Evolutionary conservation across 2,888 invertebrate species (phyloP), one percentile per base, ranked within the genome.

Genomic region (Eustalomyia histrio): DNA sequence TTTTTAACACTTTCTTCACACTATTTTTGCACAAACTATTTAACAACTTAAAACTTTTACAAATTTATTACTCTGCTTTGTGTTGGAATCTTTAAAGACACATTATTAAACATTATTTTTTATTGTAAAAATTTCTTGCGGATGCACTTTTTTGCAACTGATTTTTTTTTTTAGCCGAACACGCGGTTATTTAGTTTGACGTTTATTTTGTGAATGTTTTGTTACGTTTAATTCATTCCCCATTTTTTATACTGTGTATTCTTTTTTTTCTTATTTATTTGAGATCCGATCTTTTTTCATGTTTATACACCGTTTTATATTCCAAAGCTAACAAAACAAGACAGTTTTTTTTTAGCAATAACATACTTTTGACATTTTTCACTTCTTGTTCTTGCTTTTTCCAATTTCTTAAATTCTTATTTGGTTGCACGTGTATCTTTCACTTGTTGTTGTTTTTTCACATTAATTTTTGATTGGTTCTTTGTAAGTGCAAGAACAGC

Each of bases 151-250:
- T 65, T 24, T 64, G 47, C 47, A 64, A 47, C 6, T 39, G 39
- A 10, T 64, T 63, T 43, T 55, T 55, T 55, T 2, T 57, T n/a
- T 7, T 53, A 16, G 16, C 24, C 24, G 61, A 65, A 65, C 74
- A 74, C 74, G 74, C 58, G 64, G 74, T 74, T 73, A 57, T 73
- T 64, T 64, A n/a, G 43, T 4, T n/a, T 47, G 63, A 47, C 73
- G 64, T 73, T 73, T 73, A 52, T 50, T 58, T 52, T 18, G 10
- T 21, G 18, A 57, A 47, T 57, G 57, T 16, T n/a, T 33, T 33
- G 43, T 17, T 43, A n/a, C 12, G 10, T 61, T 61, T 24, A 24
- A 35, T 35, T 52, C 53, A 47, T 18, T 5, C 16, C 29, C 12
- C 12, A 24, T 53, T 17, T 29, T 29, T 53, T 24, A 24, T 39